These are phyloP conservation scores for Portunus trituberculatus DNA, from an alignment of 1,140 invertebrate species.

Conservation along the genomic window DNA sequence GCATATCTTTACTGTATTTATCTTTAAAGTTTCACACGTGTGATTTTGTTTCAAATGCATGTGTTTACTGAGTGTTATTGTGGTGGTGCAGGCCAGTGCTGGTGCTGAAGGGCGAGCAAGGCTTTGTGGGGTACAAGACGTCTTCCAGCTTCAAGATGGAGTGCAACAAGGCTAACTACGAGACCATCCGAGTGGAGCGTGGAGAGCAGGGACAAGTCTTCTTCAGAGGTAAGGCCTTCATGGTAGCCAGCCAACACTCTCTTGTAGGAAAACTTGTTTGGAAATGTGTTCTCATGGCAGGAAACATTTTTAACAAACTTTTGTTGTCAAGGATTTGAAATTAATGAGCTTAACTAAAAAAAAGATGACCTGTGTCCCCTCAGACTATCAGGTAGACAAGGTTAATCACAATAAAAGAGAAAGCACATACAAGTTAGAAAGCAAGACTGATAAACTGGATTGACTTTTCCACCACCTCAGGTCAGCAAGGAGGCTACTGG, in stretches of 20 bases:
- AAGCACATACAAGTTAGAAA: background rate
- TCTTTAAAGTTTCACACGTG: too few relatives aligned
- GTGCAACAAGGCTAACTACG: slow-evolving; percentile 97
- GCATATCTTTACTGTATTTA: too few relatives aligned
- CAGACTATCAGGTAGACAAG: too few relatives aligned
- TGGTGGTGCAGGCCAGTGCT: slow-evolving; percentile 88
- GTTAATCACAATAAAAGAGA: background rate
- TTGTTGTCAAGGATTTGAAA: too few relatives aligned
- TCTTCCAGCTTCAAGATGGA: slow-evolving; percentile 90
- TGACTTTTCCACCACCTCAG: slow-evolving; percentile 81
- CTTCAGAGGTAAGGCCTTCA: slow-evolving; percentile 89
- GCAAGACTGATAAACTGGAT: background rate
- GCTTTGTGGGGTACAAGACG: slow-evolving; percentile 96
- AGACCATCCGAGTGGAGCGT: slow-evolving; percentile 94
- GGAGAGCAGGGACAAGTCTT: slow-evolving; percentile 93
- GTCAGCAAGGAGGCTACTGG: slow-evolving; percentile 97
- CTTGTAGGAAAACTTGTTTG: too few relatives aligned
- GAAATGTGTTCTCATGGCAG: too few relatives aligned
- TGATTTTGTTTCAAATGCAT: too few relatives aligned
- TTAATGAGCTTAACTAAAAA: too few relatives aligned
- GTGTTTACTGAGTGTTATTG: background rate
- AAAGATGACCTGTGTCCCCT: too few relatives aligned
- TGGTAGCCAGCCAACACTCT: too few relatives aligned
- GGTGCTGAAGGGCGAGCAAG: slow-evolving; percentile 96
- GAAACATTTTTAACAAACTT: too few relatives aligned